A percentile compares a stretch with the other conserved stretches of the same genome.
Conservation (phyloP, 2,797 vertebrate species). For the Macropodus opercularis region DNA sequence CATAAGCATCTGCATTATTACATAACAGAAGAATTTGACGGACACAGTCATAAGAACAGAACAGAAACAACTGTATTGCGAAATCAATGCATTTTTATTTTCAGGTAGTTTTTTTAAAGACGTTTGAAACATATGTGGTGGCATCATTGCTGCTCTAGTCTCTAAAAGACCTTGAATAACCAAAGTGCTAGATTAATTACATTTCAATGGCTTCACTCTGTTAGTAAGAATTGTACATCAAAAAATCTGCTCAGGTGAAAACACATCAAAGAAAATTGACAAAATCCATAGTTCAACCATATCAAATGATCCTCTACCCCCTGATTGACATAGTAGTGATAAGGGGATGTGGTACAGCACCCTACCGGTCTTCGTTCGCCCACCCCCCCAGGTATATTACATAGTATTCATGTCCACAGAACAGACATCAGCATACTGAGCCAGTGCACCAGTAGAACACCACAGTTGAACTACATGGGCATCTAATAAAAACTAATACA, state of each 20-base stretch:
- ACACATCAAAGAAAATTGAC: conserved; percentile 82
- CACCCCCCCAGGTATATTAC: conserved; percentile 44
- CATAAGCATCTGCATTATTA: neutral
- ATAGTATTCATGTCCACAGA: conserved; percentile 76
- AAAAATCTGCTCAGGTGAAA: conserved; percentile 82
- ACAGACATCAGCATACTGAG: conserved; percentile 77
- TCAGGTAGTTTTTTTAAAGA: conserved; percentile 79
- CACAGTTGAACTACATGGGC: conserved; percentile 78
- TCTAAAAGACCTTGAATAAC: conserved; percentile 85
- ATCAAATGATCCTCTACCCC: conserved; percentile 75
- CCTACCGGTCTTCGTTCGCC: conserved; percentile 61
- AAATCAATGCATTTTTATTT: conserved; percentile 82
- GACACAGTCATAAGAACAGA: conserved; percentile 64
- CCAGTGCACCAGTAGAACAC: conserved; percentile 77
- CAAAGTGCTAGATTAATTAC: conserved; percentile 86
- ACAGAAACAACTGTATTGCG: conserved; percentile 61
- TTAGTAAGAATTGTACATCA: conserved; percentile 86
- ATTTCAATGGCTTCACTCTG: conserved; percentile 85
- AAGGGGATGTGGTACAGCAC: conserved; percentile 71
- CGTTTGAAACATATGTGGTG: conserved; percentile 83
- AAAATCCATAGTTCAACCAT: conserved; percentile 73
- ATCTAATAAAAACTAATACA: conserved; percentile 80
- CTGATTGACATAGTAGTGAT: conserved; percentile 75
- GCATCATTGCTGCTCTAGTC: conserved; percentile 82
- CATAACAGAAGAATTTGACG: conserved; percentile 24